Percentiles rank a stretch among this genome's conserved stretches.
Conservation (phyloP, 1,140 invertebrate genomes). For the Saccostrea glomerata region DNA sequence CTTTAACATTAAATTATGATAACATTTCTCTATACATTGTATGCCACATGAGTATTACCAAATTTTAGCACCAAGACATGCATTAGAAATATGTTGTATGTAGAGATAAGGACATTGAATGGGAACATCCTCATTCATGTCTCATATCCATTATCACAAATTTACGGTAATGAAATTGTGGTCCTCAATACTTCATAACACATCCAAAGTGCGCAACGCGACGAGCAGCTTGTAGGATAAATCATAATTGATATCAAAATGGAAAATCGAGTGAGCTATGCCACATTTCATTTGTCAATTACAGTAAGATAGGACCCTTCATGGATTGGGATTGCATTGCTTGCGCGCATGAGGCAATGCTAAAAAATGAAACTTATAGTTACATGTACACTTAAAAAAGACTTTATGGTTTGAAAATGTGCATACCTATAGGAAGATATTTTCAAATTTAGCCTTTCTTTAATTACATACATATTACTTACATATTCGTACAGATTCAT, state of each 20-base stretch:
- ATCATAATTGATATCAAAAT: not conserved
- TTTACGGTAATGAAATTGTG: constrained; percentile 29
- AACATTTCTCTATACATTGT: not conserved
- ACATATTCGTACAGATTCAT: too few relatives aligned
- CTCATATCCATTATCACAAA: constrained; percentile 6
- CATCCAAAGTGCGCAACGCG: not conserved
- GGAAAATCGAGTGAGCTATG: constrained; percentile 1
- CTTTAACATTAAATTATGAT: not conserved
- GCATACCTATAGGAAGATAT: too few relatives aligned
- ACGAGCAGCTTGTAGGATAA: not conserved
- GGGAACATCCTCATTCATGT: not conserved
- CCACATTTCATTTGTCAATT: not conserved
- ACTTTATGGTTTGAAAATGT: too few relatives aligned
- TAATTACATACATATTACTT: too few relatives aligned
- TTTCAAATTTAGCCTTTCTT: too few relatives aligned
- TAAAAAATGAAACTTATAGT: too few relatives aligned
- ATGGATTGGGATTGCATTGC: not conserved
- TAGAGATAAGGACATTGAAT: not conserved
- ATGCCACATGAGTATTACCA: not conserved
- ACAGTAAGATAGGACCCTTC: not conserved
- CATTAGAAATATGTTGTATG: not conserved
- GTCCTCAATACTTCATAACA: not conserved
- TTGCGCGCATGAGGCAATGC: not conserved
- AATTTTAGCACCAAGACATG: not conserved
- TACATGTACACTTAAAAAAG: too few relatives aligned